Percentiles rank a stretch among this genome's conserved stretches.
Conservation (phyloP, 2,888 invertebrate species). For the Andrena bucephala region DNA sequence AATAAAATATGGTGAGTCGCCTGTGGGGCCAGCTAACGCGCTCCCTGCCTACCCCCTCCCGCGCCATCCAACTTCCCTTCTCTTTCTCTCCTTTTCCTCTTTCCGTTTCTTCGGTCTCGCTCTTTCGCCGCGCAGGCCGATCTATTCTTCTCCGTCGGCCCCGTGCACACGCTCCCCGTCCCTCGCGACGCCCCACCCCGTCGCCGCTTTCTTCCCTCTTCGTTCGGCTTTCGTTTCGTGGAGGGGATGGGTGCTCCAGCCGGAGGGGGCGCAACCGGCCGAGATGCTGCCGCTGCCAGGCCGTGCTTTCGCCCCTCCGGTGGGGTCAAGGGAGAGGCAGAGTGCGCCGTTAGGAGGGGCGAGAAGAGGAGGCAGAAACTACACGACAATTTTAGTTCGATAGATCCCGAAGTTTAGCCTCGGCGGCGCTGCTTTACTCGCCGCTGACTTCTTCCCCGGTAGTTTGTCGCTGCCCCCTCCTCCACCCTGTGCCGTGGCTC, state of each 20-base stretch:
- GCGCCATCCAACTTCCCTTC: conserved; percentile 49
- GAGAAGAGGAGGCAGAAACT: conserved; percentile 77
- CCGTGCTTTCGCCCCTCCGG: conserved; percentile 55
- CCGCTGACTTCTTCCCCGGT: conserved; percentile 84
- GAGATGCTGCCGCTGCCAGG: conserved; percentile 70
- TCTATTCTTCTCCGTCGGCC: conserved; percentile 59
- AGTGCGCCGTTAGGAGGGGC: conserved; percentile 53
- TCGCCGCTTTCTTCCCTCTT: conserved; percentile 78
- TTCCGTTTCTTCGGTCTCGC: conserved; percentile 64
- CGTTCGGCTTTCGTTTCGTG: conserved; percentile 71
- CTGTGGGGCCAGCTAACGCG: conserved; percentile 74
- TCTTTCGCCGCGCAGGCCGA: conserved; percentile 47
- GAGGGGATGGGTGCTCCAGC: conserved; percentile 70
- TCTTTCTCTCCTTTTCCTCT: conserved; percentile 70
- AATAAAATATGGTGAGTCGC: conserved; percentile 83
- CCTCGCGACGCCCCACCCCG: conserved; percentile 70
- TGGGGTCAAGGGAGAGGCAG: conserved; percentile 59
- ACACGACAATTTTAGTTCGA: conserved; percentile 85
- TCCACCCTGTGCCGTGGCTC: conserved; percentile 41
- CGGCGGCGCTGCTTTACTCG: conserved; percentile 83
- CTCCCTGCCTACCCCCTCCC: conserved; percentile 69
- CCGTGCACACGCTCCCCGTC: conserved; percentile 45
- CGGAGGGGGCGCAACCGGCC: conserved; percentile 71
- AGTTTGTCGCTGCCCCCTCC: conserved; percentile 77
- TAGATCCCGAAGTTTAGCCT: conserved; percentile 83